Base-by-base conservation (phyloP, 1,140 invertebrate genomes). In the Chrysomallon squamiferum region DNA sequence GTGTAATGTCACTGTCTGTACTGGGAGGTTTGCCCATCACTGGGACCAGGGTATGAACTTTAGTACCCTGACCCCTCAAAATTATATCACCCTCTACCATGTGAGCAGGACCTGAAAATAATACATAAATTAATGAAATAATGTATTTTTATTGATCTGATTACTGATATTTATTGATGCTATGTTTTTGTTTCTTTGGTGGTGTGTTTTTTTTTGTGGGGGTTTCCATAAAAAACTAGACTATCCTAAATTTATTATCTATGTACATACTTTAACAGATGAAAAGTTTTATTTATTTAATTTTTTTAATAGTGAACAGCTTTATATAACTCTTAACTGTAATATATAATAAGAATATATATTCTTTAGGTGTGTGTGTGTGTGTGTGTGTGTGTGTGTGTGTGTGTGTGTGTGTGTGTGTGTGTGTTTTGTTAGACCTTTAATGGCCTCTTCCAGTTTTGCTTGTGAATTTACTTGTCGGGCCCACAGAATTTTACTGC, bases 81-180 rank as follows among this genome's bases (percentile, higher is more conserved):
- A 83, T 87, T 15, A 97, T 89, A 83, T 97, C 94, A 1, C 91
- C 94, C 87, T 96, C 94, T 58, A 97, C 86, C 91, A 97, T 95
- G 83, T 92, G 89, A 29, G 91, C 84, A 43, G 89, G 83, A 63
- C 83, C 91, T 92, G 77, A 9, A 71, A 38, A 56, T 18, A n/a
- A n/a, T n/a, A n/a, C n/a, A n/a, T 20, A 41, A 61, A 13, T n/a
- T 27, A 25, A 43, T 11, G 33, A 29, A 57, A 2, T 22, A 35
- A 20, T 61, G 41, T 27, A 11, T 22, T 49, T n/a, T n/a, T 49
- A 49, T 11, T 11, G 41, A 9, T 43, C 9, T n/a, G n/a, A 43
- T n/a, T 43, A n/a, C 9, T n/a, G 33, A 15, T 47, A 29, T 22
- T 15, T 2, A 25, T 9, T 45, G 18, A 13, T 25, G 25, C 5